Percentiles rank a stretch among this genome's conserved stretches.
These are phyloP conservation scores for Neolamprologus caudopunctatus DNA, from an alignment of 2,113 vertebrate species.

Conservation along the genomic window DNA sequence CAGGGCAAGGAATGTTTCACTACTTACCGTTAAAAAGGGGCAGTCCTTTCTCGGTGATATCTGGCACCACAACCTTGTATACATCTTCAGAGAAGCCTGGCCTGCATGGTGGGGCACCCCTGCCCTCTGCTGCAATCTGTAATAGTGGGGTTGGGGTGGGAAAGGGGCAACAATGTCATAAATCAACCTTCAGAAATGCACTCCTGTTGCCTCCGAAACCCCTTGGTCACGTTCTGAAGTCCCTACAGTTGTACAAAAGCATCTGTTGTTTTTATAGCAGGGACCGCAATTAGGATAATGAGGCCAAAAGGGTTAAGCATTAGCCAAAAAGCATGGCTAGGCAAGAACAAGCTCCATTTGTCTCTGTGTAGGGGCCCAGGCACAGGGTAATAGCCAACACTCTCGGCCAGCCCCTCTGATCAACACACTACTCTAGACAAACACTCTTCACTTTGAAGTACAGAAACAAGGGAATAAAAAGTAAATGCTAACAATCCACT, in stretches of 20 bases:
- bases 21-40: constrained; percentile 86
- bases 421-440: constrained; percentile 71
- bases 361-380: constrained; percentile 65
- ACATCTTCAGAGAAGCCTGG: constrained; percentile 93
- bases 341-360: constrained; percentile 87
- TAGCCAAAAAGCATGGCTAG: constrained; percentile 77
- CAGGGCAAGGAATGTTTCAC: background rate
- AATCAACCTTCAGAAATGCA: constrained; percentile 63
- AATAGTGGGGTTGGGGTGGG: constrained; percentile 46
- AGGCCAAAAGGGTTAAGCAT: constrained; percentile 91
- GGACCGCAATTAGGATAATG: constrained; percentile 74
- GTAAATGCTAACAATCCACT: constrained; percentile 16
- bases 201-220: constrained; percentile 45
- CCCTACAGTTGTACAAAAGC: constrained; percentile 70
- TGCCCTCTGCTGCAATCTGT: constrained; percentile 85
- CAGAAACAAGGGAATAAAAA: constrained; percentile 44
- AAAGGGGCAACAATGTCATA: constrained; percentile 37
- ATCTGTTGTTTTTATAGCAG: constrained; percentile 79
- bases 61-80: constrained; percentile 81
- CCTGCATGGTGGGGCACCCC: constrained; percentile 81
- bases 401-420: constrained; percentile 73
- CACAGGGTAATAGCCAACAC: constrained; percentile 64
- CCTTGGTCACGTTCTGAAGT: constrained; percentile 62
- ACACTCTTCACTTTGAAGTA: constrained; percentile 60
- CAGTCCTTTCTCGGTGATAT: constrained; percentile 79